A percentile compares a stretch with the other conserved stretches of the same genome.
Conservation (phyloP, 2,888 invertebrate species). For the Spilosoma lubricipeda region DNA sequence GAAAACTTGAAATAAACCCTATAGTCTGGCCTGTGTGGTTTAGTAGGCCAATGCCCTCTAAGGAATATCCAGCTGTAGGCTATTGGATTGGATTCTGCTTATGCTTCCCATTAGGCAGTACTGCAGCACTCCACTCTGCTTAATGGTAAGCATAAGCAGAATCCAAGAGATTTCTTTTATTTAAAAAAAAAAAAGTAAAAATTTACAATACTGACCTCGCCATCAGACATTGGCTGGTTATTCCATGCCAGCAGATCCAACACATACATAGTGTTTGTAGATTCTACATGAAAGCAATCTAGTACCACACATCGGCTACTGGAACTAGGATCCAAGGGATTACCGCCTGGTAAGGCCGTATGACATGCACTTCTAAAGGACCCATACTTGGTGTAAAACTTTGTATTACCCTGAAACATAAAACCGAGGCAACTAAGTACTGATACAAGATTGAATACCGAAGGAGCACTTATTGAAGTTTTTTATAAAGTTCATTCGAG, state of each 20-base stretch:
- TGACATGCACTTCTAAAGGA: conserved; percentile 83
- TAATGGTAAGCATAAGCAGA: too few species aligned
- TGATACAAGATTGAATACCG: background rate
- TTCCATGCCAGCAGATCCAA: conserved; percentile 95
- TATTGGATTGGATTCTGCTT: too few species aligned
- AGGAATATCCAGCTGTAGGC: too few species aligned
- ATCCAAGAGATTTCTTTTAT: too few species aligned
- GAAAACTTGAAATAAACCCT: too few species aligned
- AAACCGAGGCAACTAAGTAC: background rate
- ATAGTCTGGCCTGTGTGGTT: too few species aligned
- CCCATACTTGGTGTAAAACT: conserved; percentile 89
- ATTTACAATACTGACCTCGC: conserved; percentile 86
- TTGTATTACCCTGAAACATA: conserved; percentile 88
- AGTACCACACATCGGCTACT: conserved; percentile 88
- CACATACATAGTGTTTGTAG: conserved; percentile 89
- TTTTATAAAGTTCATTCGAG: background rate
- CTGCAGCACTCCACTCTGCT: too few species aligned
- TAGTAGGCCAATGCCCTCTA: too few species aligned
- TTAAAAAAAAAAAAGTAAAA: too few species aligned
- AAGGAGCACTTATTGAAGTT: background rate
- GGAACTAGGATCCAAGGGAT: conserved; percentile 55
- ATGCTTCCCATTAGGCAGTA: too few species aligned
- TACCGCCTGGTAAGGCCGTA: conserved; percentile 92
- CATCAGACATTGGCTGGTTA: conserved; percentile 89
- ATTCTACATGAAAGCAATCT: conserved; percentile 92